phyloP scores from a whole-genome alignment of 2,888 invertebrate genomes.

The Plebejus melissa region DNA sequence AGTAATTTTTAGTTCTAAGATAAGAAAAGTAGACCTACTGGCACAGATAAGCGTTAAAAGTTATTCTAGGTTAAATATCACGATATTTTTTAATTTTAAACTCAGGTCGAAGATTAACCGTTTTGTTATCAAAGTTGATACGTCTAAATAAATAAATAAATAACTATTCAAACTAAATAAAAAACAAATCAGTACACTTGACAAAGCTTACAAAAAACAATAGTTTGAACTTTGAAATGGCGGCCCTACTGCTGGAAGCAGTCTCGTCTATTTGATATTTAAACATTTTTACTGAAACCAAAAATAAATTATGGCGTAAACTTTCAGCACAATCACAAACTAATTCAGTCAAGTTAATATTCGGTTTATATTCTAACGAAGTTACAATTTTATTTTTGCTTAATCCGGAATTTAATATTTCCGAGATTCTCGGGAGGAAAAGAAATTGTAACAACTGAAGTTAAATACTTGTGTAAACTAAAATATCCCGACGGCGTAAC shows the following conservation, averaged over 20 bases:
- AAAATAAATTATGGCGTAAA: background rate
- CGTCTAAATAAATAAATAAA: too few relatives aligned
- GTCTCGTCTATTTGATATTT: background rate
- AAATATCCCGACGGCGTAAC: constrained; percentile 19
- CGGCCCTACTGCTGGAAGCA: too few relatives aligned
- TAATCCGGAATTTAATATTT: constrained; percentile 15
- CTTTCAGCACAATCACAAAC: background rate
- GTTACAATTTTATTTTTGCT: constrained; percentile 1
- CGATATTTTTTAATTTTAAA: too few relatives aligned
- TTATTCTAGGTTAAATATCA: too few relatives aligned
- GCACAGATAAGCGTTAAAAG: too few relatives aligned
- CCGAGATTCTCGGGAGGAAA: constrained; percentile 5
- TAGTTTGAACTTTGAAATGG: too few relatives aligned
- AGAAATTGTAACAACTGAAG: constrained; percentile 15
- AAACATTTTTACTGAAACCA: background rate
- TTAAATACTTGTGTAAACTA: constrained; percentile 26
- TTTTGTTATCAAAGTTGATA: too few relatives aligned
- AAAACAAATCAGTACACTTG: too few relatives aligned
- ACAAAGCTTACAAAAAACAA: too few relatives aligned
- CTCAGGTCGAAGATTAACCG: too few relatives aligned
- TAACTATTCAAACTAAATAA: too few relatives aligned
- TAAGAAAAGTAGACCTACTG: too few relatives aligned
- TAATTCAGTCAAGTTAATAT: background rate
- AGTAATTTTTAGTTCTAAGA: background rate
- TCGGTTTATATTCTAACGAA: background rate